phyloP scores from a whole-genome alignment of 2,113 vertebrate genomes.

The Halcyon senegalensis region DNA sequence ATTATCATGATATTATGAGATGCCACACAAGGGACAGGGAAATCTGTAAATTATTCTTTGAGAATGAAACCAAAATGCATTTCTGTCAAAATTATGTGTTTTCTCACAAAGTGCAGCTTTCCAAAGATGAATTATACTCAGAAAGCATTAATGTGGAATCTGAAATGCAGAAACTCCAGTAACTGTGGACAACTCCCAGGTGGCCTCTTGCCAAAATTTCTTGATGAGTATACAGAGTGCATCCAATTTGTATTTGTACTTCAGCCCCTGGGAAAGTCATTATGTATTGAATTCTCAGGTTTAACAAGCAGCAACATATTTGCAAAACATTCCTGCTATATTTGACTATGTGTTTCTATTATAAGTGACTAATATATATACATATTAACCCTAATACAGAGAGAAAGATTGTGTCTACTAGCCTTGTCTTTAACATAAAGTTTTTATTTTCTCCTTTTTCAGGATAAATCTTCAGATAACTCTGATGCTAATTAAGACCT shows the following conservation, averaged over 20 bases:
- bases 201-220: slow-evolving; percentile 51
- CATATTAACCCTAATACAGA: background rate
- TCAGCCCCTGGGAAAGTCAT: slow-evolving; percentile 44
- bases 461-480: background rate
- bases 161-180: slow-evolving; percentile 2
- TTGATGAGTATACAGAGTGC: slow-evolving; percentile 41
- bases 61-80: background rate
- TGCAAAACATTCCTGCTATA: slow-evolving; percentile 22
- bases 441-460: background rate
- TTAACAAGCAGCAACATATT: slow-evolving; percentile 12
- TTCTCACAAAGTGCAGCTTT: slow-evolving; percentile 1
- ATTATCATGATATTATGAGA: slow-evolving; percentile 9
- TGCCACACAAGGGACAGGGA: background rate
- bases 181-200: slow-evolving; percentile 49
- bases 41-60: slow-evolving; percentile 4
- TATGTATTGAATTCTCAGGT: slow-evolving; percentile 33
- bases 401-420: background rate
- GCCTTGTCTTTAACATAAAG: background rate
- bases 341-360: slow-evolving; percentile 29
- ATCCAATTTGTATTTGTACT: slow-evolving; percentile 61
- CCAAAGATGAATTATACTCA: background rate
- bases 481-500: slow-evolving; percentile 6
- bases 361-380: background rate
- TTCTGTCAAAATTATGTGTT: slow-evolving; percentile 1
- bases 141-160: slow-evolving; percentile 39